A percentile compares a stretch with the other conserved stretches of the same genome.
phyloP scores from a whole-genome alignment of 2,888 invertebrate genomes.

The Xanthostigma xanthostigma region DNA sequence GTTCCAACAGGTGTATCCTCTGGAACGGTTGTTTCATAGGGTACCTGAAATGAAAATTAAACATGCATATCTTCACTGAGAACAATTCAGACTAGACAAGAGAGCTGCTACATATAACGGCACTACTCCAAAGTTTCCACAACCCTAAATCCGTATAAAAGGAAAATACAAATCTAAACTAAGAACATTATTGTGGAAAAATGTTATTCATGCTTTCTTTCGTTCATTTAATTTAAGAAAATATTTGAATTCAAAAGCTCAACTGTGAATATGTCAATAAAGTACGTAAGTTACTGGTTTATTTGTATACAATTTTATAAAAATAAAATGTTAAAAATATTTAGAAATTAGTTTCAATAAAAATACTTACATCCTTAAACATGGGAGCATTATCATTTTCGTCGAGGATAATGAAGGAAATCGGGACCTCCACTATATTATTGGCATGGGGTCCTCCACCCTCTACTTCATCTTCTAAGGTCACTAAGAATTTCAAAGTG shows the following conservation, averaged over 20 bases:
- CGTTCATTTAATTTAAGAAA: too few species aligned
- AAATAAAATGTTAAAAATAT: not conserved
- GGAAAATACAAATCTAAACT: too few species aligned
- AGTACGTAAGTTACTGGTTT: not conserved
- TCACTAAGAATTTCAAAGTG: constrained; percentile 64
- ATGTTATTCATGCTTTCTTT: too few species aligned
- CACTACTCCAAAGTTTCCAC: too few species aligned
- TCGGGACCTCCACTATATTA: constrained; percentile 59
- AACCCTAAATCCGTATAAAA: too few species aligned
- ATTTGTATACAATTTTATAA: not conserved
- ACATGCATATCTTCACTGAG: not conserved
- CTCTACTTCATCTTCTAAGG: constrained; percentile 60
- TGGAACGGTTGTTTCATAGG: constrained; percentile 63
- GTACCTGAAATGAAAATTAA: constrained; percentile 39
- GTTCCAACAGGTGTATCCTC: constrained; percentile 62
- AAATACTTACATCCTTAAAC: constrained; percentile 51
- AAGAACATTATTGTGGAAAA: too few species aligned
- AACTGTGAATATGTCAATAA: not conserved
- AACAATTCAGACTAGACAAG: not conserved
- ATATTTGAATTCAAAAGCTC: too few species aligned
- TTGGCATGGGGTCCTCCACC: constrained; percentile 38
- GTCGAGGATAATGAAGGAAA: constrained; percentile 71
- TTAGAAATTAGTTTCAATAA: constrained; percentile 1
- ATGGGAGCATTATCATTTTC: constrained; percentile 79
- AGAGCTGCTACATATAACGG: not conserved